Evolutionary conservation across 2,888 invertebrate genomes (phyloP), one percentile per base, ranked within the genome.

Genomic region (Agrilus biguttatus): DNA sequence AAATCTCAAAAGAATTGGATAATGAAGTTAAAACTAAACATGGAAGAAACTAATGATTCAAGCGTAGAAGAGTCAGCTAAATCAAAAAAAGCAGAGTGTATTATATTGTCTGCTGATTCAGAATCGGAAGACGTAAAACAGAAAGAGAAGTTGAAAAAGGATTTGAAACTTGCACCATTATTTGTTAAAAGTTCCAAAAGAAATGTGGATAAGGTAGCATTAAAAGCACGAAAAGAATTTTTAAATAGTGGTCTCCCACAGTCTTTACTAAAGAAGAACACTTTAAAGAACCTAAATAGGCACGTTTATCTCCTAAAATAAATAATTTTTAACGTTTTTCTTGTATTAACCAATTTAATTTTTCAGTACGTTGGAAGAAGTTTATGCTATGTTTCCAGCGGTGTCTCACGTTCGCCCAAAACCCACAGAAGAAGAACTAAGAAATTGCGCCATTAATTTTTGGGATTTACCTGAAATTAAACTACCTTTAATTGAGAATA

Each of bases 241-340:
- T 65, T 86, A 33, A 72, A 77, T 51, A 82, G 84, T 47, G 81
- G 82, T n/a, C 72, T 81, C 6, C 79, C 81, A 8, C 77, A 79
- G 21, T 70, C 72, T 49, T 60, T 80, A 38, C 8, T 28, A 3
- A 28, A 28, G 10, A 76, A 73, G 49, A 75, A 74, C 56, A 68
- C 68, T 44, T 66, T 68, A 42, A 64, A 60, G 34, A 73, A 72
- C 47, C 71, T 72, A 54, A 72, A 69, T 51, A 57, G 53, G 59
- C 59, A 47, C 42, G 48, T 38, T 44, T 21, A 33, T 37, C 37
- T 40, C 40, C 4, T 17, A 17, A 17, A 21, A 37, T 40, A 37
- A 38, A 34, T 14, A 36, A 37, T 23, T 14, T 39, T 39, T 3
- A 17, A 2, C 17, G 17, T 3, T 17, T 12, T 12, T 34, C 32